Evolutionary conservation across 1,140 invertebrate genomes (phyloP).

Genomic region (Chrysomallon squamiferum): DNA sequence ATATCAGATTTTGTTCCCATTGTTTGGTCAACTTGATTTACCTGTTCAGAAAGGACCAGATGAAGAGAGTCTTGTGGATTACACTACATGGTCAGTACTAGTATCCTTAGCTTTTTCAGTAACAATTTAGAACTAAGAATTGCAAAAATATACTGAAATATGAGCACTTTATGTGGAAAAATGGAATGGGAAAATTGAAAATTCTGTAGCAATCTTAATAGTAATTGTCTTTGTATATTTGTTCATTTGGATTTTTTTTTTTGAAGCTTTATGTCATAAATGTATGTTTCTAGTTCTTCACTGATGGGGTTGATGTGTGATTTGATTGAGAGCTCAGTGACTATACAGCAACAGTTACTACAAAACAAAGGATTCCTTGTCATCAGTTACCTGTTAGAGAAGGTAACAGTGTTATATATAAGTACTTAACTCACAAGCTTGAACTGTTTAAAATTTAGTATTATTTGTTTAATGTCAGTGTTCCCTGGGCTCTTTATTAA

Average conservation of each 20-base stretch:
- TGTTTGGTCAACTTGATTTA: slow-evolving; percentile 96
- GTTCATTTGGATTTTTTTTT: background rate
- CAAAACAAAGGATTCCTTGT: slow-evolving; percentile 97
- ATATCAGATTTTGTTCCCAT: slow-evolving; percentile 85
- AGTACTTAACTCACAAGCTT: too few species aligned
- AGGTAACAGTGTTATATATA: slow-evolving; percentile 61
- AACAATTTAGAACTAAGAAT: background rate
- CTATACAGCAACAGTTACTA: slow-evolving; percentile 98
- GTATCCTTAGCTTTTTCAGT: too few species aligned
- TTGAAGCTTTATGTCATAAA: too few species aligned
- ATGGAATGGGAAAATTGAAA: background rate
- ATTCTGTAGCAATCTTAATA: background rate
- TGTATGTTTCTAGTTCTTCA: slow-evolving; percentile 77
- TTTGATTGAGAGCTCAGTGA: slow-evolving; percentile 93
- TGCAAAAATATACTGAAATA: background rate
- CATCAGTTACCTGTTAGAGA: slow-evolving; percentile 95
- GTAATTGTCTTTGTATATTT: background rate
- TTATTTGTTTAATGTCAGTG: too few species aligned
- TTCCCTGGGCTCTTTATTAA: too few species aligned
- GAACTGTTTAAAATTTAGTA: too few species aligned
- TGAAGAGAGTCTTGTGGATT: slow-evolving; percentile 55
- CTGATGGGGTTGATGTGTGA: slow-evolving; percentile 97
- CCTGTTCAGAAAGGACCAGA: slow-evolving; percentile 65
- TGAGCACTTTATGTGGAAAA: background rate
- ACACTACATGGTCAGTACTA: slow-evolving; percentile 64